These are phyloP conservation scores for Conistra vaccinii DNA, from an alignment of 2,888 invertebrate species.

Conservation along the genomic window DNA sequence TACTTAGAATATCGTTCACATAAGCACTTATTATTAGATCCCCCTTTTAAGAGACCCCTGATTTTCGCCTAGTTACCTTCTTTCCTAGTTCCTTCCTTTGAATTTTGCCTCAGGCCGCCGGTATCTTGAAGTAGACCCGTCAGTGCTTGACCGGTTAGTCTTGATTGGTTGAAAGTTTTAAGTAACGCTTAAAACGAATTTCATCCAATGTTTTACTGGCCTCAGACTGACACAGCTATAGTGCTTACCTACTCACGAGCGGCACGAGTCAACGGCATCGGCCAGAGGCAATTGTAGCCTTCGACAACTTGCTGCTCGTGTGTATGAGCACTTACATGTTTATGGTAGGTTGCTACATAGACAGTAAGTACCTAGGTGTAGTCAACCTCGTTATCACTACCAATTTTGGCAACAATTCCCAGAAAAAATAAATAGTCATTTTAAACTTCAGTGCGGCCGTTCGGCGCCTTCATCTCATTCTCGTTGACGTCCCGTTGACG, in stretches of 20 bases:
- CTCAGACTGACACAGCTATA: neutral
- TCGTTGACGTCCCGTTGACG: too few species aligned
- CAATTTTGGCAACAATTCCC: neutral
- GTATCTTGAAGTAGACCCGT: too few species aligned
- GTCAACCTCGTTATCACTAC: neutral
- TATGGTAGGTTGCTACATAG: neutral
- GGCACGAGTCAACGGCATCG: too few species aligned
- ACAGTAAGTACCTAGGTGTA: neutral
- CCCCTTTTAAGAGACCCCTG: neutral
- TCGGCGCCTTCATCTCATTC: too few species aligned
- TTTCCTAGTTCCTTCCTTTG: too few species aligned
- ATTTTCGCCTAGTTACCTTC: neutral
- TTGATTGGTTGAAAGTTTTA: neutral
- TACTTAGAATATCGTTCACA: conserved; percentile 25
- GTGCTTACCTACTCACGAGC: too few species aligned
- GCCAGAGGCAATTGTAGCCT: too few species aligned
- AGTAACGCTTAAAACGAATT: neutral
- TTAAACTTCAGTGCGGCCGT: neutral
- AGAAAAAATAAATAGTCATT: too few species aligned
- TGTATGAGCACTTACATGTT: neutral
- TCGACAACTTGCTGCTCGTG: too few species aligned
- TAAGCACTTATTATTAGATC: conserved; percentile 22
- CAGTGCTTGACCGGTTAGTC: too few species aligned
- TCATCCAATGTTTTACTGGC: neutral
- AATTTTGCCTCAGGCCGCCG: too few species aligned